Conservation (phyloP, 2,888 invertebrate species). For the Troglohyphantes excavatus region DNA sequence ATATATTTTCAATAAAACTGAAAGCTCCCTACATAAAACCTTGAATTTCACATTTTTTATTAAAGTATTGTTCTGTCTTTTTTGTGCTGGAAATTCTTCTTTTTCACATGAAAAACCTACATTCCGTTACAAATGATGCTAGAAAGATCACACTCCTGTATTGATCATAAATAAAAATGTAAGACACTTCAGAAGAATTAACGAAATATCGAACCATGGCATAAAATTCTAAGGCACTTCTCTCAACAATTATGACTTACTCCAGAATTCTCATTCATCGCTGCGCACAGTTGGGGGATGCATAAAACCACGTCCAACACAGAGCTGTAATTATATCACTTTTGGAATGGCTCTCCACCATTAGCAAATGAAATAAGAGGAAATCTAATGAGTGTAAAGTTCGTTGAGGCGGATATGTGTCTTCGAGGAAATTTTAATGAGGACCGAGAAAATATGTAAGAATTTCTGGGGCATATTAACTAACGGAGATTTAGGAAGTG, state of each 20-base stretch:
- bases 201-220: no score
- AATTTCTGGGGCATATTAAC: conserved; percentile 10
- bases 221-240: no score
- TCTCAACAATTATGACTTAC: not conserved
- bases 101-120: no score
- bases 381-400: conserved; percentile 55
- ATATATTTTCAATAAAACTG: no score
- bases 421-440: conserved; percentile 35
- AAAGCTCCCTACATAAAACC: no score
- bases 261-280: not conserved
- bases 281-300: conserved; percentile 2
- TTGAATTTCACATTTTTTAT: no score
- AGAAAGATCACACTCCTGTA: no score
- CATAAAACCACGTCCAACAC: conserved; percentile 31
- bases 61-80: no score
- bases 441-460: not conserved
- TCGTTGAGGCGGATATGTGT: conserved; percentile 12
- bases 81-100: no score
- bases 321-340: conserved; percentile 39
- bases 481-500: not conserved
- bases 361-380: conserved; percentile 56
- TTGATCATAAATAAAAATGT: no score
- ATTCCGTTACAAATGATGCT: no score
- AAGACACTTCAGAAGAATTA: no score
- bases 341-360: conserved; percentile 29